phyloP scores from a whole-genome alignment of 2,113 vertebrate species.

The Tachuris rubrigastra region DNA sequence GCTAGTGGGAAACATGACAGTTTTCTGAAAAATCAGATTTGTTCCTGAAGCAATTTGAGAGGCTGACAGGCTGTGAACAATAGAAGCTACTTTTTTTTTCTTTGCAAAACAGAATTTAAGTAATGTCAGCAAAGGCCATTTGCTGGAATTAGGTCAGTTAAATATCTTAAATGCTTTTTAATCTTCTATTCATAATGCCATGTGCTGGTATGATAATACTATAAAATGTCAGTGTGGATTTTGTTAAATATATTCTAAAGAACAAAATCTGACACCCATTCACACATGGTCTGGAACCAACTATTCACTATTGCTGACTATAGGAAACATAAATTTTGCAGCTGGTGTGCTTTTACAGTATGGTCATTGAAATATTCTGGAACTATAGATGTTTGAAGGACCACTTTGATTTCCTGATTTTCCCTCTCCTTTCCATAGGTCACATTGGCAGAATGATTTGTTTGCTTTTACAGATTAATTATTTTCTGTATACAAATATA shows the following conservation, averaged over 20 bases:
- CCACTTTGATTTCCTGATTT: neutral
- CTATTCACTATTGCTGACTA: neutral
- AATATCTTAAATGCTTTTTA: neutral
- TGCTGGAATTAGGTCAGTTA: constrained; percentile 3
- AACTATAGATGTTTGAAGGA: neutral
- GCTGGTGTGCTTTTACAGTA: neutral
- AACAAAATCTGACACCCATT: neutral
- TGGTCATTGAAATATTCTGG: neutral
- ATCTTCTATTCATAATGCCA: neutral
- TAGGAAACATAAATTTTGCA: neutral
- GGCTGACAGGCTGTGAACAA: neutral
- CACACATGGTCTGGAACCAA: neutral
- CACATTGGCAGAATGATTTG: neutral
- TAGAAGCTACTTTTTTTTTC: neutral
- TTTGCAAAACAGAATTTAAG: neutral
- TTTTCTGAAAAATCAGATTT: neutral
- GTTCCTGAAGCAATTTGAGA: neutral
- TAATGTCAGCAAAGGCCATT: neutral
- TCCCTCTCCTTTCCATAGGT: neutral
- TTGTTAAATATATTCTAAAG: neutral
- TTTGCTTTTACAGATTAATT: neutral
- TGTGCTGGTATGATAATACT: neutral
- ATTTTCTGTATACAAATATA: neutral
- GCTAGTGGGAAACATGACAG: neutral
- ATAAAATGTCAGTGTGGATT: neutral